phyloP scores from a whole-genome alignment of 64 coral and sea anemone genomes.

The Montipora cactus region DNA sequence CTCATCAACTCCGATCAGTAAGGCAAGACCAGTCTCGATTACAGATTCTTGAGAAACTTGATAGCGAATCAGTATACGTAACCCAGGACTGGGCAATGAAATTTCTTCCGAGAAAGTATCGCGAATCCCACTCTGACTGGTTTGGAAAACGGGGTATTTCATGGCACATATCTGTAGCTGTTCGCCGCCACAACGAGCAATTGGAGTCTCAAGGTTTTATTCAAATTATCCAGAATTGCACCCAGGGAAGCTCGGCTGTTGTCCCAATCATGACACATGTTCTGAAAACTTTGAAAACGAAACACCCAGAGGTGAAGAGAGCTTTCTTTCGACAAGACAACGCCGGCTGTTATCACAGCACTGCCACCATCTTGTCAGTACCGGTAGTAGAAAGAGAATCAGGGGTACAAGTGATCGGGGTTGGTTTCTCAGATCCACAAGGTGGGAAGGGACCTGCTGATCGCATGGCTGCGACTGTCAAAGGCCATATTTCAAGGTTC shows the following conservation, averaged over 20 bases:
- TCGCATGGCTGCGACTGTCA: neutral
- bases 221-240: no score
- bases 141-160: neutral
- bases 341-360: no score
- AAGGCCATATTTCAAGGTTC: neutral
- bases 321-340: neutral
- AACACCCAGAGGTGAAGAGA: no score
- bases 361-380: no score
- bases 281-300: no score
- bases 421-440: neutral
- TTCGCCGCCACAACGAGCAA: neutral
- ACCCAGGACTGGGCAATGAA: neutral
- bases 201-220: neutral
- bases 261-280: no score
- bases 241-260: no score
- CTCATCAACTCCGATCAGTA: conserved; percentile 37
- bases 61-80: neutral
- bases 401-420: neutral
- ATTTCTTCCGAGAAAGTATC: neutral
- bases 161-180: neutral
- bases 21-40: conserved; percentile 36
- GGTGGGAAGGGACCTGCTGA: neutral
- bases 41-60: neutral
- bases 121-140: neutral
- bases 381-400: no score